These are phyloP conservation scores for Alectoris magna DNA, from an alignment of 2,797 vertebrate genomes.

Conservation along the genomic window DNA sequence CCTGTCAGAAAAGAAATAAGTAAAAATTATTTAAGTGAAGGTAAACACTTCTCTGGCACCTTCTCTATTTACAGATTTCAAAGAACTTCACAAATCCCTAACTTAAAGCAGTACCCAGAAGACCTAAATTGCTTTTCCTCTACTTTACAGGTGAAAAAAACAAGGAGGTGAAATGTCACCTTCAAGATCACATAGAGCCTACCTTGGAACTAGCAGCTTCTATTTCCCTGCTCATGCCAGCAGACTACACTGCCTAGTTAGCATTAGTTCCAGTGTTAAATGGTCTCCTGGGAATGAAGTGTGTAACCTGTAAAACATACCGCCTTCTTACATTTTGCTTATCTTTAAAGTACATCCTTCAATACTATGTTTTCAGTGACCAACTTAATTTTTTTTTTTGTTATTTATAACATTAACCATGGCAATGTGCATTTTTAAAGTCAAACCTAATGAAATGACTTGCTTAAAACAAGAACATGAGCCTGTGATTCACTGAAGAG, in stretches of 20 bases:
- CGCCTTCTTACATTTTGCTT: background rate
- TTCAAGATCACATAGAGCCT: background rate
- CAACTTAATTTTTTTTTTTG: background rate
- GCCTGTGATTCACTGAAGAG: conserved; percentile 10
- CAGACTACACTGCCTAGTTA: background rate
- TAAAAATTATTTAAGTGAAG: background rate
- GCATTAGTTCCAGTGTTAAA: background rate
- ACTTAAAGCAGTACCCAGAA: background rate
- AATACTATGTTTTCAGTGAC: background rate
- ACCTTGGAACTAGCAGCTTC: background rate
- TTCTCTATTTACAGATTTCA: background rate
- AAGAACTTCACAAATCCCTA: background rate
- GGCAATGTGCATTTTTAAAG: background rate
- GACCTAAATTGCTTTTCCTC: background rate
- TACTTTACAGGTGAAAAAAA: conserved; percentile 10
- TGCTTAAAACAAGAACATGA: conserved; percentile 29
- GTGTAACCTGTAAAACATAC: background rate
- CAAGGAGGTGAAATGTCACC: background rate
- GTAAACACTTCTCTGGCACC: background rate
- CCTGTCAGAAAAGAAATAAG: background rate
- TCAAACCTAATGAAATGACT: conserved; percentile 40
- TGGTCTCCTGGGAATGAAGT: background rate
- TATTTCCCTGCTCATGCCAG: background rate
- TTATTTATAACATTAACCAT: conserved; percentile 3
- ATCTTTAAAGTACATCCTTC: background rate